Conservation (phyloP, 2,888 invertebrate species). For the Acanthosepion lycidas region DNA sequence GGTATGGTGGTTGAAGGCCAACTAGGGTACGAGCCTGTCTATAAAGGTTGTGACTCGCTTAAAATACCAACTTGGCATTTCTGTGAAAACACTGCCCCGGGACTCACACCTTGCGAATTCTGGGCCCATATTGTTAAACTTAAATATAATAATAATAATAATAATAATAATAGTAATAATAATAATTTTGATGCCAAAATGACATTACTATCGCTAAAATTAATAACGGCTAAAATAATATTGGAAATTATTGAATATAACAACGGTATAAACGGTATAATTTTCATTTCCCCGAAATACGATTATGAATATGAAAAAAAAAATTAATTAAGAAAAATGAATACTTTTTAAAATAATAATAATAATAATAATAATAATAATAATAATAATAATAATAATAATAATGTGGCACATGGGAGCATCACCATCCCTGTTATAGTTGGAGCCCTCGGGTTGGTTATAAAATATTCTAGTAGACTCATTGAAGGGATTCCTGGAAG, state of each 20-base stretch:
- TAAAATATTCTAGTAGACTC: too few species aligned
- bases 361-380: too few species aligned
- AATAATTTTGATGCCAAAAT: background rate
- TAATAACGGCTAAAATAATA: background rate
- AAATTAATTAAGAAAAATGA: too few species aligned
- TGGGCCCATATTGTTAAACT: slow-evolving; percentile 43
- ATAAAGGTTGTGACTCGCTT: slow-evolving; percentile 43
- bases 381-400: too few species aligned
- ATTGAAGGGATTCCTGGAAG: too few species aligned
- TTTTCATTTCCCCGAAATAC: too few species aligned
- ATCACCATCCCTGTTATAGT: too few species aligned
- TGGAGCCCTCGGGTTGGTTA: too few species aligned
- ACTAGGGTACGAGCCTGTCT: background rate
- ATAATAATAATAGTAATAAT: slow-evolving; percentile 34
- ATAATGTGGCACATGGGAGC: too few species aligned
- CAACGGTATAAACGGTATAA: background rate
- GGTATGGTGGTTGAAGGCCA: slow-evolving; percentile 43
- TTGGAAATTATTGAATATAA: background rate
- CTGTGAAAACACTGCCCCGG: slow-evolving; percentile 41
- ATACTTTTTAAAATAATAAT: too few species aligned
- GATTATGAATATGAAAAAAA: too few species aligned
- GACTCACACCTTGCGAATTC: slow-evolving; percentile 39
- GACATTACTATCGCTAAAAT: background rate
- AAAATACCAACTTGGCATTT: slow-evolving; percentile 47
- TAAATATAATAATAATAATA: slow-evolving; percentile 41